Percentiles rank a stretch among this genome's conserved stretches.
Evolutionary conservation across 2,113 vertebrate species (phyloP).

Genomic region (Rhea pennata): DNA sequence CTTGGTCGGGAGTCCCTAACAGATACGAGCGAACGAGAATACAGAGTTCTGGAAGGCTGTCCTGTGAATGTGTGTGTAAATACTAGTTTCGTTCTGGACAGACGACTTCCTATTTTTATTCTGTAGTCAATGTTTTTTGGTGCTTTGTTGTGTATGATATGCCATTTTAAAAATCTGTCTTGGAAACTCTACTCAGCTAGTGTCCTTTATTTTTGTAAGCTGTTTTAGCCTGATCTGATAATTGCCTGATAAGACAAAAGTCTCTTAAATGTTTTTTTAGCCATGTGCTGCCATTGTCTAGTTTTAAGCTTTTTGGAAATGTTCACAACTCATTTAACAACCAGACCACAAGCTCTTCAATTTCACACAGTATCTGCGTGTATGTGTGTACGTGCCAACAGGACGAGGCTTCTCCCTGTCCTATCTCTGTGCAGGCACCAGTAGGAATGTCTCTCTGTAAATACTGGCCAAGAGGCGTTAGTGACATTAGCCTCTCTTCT

Average conservation of each 20-base stretch:
- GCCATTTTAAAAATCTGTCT: neutral
- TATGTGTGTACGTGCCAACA: neutral
- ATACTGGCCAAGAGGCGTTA: neutral
- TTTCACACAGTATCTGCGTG: neutral
- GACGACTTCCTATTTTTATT: neutral
- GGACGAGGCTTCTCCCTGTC: neutral
- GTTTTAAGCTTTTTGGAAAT: constrained; percentile 19
- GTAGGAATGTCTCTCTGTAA: neutral
- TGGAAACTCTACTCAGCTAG: neutral
- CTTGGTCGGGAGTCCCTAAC: neutral
- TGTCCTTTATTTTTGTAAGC: constrained; percentile 2
- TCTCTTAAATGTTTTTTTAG: constrained; percentile 36
- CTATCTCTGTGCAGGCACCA: neutral
- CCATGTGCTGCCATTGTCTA: constrained; percentile 44
- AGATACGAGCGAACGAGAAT: neutral
- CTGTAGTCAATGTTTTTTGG: neutral
- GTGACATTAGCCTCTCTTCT: neutral
- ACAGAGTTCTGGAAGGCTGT: neutral
- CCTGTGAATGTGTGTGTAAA: neutral
- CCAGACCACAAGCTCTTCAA: constrained; percentile 12
- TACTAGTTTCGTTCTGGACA: neutral
- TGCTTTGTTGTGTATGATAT: neutral
- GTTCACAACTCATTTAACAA: constrained; percentile 17
- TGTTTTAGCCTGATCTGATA: neutral
- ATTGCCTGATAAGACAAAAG: neutral